Percentiles rank a stretch among this genome's conserved stretches.
Evolutionary conservation across 2,113 vertebrate species (phyloP).

Genomic region (Pipa parva): DNA sequence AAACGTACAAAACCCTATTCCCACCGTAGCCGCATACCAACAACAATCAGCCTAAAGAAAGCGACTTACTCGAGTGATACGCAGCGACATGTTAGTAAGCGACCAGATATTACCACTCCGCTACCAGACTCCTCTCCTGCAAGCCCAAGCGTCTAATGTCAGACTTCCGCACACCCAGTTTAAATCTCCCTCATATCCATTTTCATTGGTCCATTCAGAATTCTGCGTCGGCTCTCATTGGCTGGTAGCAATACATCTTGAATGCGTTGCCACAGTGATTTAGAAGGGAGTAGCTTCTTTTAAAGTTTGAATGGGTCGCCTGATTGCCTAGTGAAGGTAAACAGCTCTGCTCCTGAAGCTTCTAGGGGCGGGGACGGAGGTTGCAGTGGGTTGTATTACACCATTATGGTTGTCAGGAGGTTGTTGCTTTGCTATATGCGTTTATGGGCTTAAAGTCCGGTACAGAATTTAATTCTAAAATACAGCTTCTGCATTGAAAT

Average conservation of each 20-base stretch:
- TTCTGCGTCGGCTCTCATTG: not conserved
- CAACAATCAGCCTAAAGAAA: not conserved
- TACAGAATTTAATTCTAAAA: no score
- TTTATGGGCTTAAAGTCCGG: no score
- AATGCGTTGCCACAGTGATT: slow-evolving; percentile 21
- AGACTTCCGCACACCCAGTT: not conserved
- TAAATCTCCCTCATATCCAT: slow-evolving; percentile 20
- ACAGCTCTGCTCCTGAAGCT: not conserved
- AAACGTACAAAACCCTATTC: no score
- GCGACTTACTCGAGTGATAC: slow-evolving; percentile 16
- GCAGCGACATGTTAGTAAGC: slow-evolving; percentile 4
- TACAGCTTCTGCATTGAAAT: no score
- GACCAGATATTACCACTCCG: not conserved
- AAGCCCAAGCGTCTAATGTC: not conserved
- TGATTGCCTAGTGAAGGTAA: slow-evolving; percentile 2
- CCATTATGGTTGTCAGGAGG: no score
- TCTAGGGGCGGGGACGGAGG: not conserved
- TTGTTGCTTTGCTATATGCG: no score
- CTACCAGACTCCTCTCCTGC: not conserved
- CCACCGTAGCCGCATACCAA: not conserved
- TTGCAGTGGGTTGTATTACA: no score
- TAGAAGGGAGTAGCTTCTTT: not conserved
- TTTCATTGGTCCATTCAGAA: slow-evolving; percentile 23
- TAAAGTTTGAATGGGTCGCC: not conserved
- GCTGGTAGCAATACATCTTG: not conserved